Evolutionary conservation across 2,797 vertebrate genomes (phyloP).

Genomic region (Halcyon smyrnensis): DNA sequence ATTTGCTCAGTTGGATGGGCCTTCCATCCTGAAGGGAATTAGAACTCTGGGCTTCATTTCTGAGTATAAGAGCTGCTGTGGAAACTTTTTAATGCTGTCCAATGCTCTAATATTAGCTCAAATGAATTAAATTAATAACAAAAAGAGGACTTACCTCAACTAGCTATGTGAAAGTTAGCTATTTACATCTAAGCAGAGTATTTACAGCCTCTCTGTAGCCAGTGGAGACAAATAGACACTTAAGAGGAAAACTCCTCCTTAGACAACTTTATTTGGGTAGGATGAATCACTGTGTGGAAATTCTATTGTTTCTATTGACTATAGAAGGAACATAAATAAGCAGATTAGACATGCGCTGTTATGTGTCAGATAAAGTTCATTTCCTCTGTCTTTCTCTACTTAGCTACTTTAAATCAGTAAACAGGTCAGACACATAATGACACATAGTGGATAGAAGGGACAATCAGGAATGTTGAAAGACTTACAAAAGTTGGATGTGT

Average conservation of each 20-base stretch:
- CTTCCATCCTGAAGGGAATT: neutral
- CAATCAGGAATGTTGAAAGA: neutral
- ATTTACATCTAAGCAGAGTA: neutral
- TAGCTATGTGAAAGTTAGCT: neutral
- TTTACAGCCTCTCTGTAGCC: neutral
- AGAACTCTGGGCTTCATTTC: neutral
- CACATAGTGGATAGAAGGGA: neutral
- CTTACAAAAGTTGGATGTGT: neutral
- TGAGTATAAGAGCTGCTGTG: neutral
- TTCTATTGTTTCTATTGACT: neutral
- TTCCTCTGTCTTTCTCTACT: neutral
- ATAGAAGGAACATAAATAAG: conserved; percentile 12
- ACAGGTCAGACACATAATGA: neutral
- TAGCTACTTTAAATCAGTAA: neutral
- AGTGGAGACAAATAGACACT: neutral
- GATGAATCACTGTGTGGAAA: conserved; percentile 1
- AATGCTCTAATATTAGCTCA: neutral
- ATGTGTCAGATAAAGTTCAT: conserved; percentile 10
- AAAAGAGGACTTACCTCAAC: neutral
- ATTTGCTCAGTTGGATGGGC: neutral
- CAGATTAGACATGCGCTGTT: neutral
- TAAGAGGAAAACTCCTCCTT: neutral
- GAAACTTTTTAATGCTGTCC: neutral
- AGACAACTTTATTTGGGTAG: neutral
- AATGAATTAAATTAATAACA: neutral